Evolutionary conservation across 2,797 vertebrate species (phyloP).

Genomic region (Microhierax caerulescens): DNA sequence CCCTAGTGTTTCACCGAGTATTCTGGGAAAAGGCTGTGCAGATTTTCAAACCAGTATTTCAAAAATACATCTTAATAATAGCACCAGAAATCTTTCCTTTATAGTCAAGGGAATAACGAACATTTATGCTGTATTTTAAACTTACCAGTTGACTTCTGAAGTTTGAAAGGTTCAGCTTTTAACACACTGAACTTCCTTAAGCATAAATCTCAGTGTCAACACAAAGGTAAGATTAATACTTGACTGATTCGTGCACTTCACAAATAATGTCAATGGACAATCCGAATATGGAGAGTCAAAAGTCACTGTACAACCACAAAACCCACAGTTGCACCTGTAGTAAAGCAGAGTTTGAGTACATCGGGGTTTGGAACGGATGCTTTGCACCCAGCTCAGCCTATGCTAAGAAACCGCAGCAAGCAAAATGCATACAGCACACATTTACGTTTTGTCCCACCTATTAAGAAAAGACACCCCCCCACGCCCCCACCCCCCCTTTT

Average conservation of each 20-base stretch:
- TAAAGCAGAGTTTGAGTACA: not conserved
- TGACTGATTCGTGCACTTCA: not conserved
- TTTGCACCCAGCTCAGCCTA: not conserved
- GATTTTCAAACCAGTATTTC: not conserved
- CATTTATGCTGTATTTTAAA: not conserved
- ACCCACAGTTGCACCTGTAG: not conserved
- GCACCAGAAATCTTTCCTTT: not conserved
- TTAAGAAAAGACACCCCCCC: not conserved
- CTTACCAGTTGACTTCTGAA: not conserved
- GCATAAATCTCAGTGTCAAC: slow-evolving; percentile 18
- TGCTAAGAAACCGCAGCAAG: not conserved
- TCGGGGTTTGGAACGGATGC: not conserved
- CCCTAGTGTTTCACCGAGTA: not conserved
- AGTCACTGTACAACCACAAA: not conserved
- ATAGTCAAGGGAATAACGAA: not conserved
- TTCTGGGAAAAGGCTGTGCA: not conserved
- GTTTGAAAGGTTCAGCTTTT: not conserved
- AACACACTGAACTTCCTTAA: not conserved
- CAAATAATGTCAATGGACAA: not conserved
- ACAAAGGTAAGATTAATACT: not conserved
- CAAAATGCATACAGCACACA: not conserved
- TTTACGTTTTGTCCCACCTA: not conserved
- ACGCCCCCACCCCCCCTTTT: not conserved
- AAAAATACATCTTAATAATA: not conserved
- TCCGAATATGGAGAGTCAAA: not conserved